phyloP scores from a whole-genome alignment of 2,888 invertebrate genomes.

The Spisula subtruncata region DNA sequence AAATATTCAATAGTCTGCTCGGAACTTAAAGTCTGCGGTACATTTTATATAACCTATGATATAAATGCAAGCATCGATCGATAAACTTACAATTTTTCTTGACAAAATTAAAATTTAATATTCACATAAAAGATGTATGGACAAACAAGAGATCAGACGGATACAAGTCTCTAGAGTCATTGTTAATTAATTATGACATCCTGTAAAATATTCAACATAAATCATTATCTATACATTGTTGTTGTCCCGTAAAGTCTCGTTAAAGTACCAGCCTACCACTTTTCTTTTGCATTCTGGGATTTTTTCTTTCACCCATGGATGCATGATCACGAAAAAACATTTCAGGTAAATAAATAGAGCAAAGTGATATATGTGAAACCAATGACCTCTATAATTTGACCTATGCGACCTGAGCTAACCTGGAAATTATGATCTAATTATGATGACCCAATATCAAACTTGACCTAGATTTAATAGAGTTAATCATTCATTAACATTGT shows the following conservation, averaged over 20 bases:
- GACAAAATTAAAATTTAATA: conserved; percentile 28
- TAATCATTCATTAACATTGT: no score
- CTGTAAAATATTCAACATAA: conserved; percentile 12
- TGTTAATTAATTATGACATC: conserved; percentile 12
- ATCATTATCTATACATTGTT: background rate
- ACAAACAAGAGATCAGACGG: background rate
- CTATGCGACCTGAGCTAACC: no score
- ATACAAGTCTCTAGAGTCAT: background rate
- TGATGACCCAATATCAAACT: no score
- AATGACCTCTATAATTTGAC: no score
- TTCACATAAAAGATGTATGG: conserved; percentile 1
- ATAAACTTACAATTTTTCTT: background rate
- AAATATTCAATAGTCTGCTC: no score
- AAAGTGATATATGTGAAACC: background rate
- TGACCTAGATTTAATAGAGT: no score
- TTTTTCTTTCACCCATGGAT: background rate
- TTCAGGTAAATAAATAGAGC: background rate
- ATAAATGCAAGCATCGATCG: background rate
- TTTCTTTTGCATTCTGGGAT: background rate
- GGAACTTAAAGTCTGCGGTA: no score
- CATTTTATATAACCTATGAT: background rate
- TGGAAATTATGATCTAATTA: no score
- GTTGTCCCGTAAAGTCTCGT: background rate
- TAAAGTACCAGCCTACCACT: background rate
- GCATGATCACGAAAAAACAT: background rate